Evolutionary conservation across 1,140 invertebrate species (phyloP), one percentile per base, ranked within the genome.

Genomic region (Ceratosolen fusciceps): DNA sequence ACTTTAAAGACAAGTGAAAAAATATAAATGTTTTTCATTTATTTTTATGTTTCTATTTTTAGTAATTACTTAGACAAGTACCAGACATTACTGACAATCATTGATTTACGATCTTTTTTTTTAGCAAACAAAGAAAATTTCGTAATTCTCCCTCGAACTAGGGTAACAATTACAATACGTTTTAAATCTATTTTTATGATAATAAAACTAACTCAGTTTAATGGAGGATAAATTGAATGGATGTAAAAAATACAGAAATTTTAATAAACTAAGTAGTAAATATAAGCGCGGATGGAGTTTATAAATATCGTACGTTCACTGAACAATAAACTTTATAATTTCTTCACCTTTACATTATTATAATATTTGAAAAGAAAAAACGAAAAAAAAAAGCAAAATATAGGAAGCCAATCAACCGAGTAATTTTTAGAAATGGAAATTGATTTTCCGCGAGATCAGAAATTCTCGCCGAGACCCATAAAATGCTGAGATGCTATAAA

Each of bases 401-500:
- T 12, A 37, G 19, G n/a, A 37, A 65, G 1, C 34, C 31, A 65
- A 65, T 65, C 60, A 37, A 65, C 19, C 37, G 21, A 37, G 29
- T n/a, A 65, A 9, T 49, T 10, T 47, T 49, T 7, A 70, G 24
- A 70, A 47, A 3, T 47, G 67, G 24, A 70, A 70, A 70, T 29
- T 29, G 67, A 70, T 70, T 70, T 70, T 70, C n/a, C 24, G 14
- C 43, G 67, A 70, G 43, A 70, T 24, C 14, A 26, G 67, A 47
- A 12, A 47, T 47, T 70, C 43, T 43, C 24, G 37, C 67, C 67
- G 2, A 47, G 47, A 24, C 24, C 29, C 67, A 29, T 70, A 70
- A 70, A 70, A 70, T 49, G 24, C 24, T 47, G 24, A 70, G n/a
- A 34, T 29, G 24, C 67, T 21, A 70, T 70, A 70, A 70, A 70